Conservation (phyloP, 2,113 vertebrate species). For the Edolisoma coerulescens region DNA sequence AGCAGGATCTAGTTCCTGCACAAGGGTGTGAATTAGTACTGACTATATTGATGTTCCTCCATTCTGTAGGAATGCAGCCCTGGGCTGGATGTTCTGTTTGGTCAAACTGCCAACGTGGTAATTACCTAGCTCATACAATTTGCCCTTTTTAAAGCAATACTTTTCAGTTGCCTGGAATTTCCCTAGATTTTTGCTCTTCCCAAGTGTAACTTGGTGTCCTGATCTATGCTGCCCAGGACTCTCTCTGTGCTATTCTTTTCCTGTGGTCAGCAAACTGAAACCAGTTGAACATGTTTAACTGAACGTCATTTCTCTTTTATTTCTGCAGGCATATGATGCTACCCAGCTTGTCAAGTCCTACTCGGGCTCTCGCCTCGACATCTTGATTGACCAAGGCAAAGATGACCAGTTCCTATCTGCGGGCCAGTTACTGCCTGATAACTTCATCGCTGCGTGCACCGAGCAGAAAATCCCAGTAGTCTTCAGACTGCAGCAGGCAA, state of each 20-base stretch:
- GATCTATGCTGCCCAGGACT: no score
- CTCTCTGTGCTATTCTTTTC: background rate
- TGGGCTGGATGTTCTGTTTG: background rate
- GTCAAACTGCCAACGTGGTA: background rate
- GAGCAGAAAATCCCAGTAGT: conserved; percentile 88
- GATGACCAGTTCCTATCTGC: conserved; percentile 92
- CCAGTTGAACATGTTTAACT: fast-evolving
- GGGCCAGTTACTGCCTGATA: conserved; percentile 91
- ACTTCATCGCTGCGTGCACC: conserved; percentile 90
- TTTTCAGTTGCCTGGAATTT: background rate
- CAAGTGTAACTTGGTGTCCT: background rate
- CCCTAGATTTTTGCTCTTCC: background rate
- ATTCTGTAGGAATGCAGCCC: background rate
- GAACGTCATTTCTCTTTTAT: background rate
- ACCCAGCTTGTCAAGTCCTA: conserved; percentile 83
- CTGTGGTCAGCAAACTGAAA: background rate
- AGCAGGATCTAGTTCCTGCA: background rate
- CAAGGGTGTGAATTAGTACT: background rate
- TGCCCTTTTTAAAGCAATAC: background rate
- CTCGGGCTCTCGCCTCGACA: conserved; percentile 83
- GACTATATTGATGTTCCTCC: background rate
- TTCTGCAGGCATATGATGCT: conserved; percentile 85
- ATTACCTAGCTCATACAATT: background rate
- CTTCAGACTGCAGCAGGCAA: conserved; percentile 91
- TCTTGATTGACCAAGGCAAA: conserved; percentile 94